A percentile compares a stretch with the other conserved stretches of the same genome.
These are phyloP conservation scores for Arizona elegans DNA, from an alignment of 2,113 vertebrate species.

Conservation along the genomic window DNA sequence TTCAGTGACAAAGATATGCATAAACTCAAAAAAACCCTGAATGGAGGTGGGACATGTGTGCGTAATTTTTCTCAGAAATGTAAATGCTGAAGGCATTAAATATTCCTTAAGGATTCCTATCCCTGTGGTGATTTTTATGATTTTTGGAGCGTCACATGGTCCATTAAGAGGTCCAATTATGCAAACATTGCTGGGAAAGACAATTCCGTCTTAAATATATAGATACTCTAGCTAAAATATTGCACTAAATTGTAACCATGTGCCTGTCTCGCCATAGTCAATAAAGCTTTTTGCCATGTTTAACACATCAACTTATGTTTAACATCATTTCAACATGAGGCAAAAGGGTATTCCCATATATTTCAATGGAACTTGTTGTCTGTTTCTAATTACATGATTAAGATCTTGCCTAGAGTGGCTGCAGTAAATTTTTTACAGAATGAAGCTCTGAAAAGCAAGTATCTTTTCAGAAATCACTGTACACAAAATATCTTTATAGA, in stretches of 20 bases:
- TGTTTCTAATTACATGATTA: slow-evolving; percentile 31
- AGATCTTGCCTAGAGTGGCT: slow-evolving; percentile 17
- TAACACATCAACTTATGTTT: slow-evolving; percentile 35
- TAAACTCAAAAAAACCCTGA: background rate
- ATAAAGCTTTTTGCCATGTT: slow-evolving; percentile 28
- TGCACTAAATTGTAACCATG: slow-evolving; percentile 29
- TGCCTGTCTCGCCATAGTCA: slow-evolving; percentile 32
- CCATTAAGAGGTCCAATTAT: background rate
- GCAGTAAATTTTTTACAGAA: slow-evolving; percentile 1
- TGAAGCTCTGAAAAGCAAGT: slow-evolving; percentile 3
- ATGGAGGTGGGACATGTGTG: background rate
- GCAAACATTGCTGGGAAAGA: background rate
- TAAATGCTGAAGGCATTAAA: background rate
- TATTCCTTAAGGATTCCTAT: background rate
- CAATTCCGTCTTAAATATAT: slow-evolving; percentile 14
- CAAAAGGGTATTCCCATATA: slow-evolving; percentile 13
- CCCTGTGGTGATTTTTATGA: background rate
- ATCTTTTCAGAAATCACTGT: slow-evolving; percentile 3
- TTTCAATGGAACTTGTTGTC: slow-evolving; percentile 14
- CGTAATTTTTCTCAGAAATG: background rate
- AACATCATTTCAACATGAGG: slow-evolving; percentile 27
- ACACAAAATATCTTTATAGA: slow-evolving; percentile 4
- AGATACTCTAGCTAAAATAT: background rate
- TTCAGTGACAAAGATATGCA: background rate
- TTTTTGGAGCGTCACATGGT: background rate